Percentiles rank a stretch among this genome's conserved stretches.
phyloP scores from a whole-genome alignment of 2,797 vertebrate species.

The Chanos chanos region DNA sequence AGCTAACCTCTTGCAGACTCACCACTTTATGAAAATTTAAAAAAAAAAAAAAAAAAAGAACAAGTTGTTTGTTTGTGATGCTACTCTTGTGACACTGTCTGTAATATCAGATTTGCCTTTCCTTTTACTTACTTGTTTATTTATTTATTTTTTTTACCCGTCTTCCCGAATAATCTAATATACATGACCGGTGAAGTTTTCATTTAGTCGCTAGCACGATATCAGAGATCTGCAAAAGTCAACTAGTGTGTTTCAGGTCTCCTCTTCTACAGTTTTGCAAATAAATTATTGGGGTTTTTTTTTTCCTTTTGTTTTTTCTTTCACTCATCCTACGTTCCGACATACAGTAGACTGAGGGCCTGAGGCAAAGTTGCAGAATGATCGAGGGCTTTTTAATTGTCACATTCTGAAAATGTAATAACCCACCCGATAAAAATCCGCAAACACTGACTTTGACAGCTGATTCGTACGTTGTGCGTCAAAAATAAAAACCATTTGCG shows the following conservation, averaged over 20 bases:
- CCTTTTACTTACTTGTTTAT: neutral
- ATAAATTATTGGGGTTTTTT: too few relatives aligned
- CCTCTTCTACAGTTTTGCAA: slow-evolving; percentile 2
- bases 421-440: slow-evolving; percentile 76
- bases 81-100: neutral
- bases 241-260: too few relatives aligned
- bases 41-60: too few relatives aligned
- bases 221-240: slow-evolving; percentile 31
- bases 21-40: too few relatives aligned
- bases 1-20: slow-evolving; percentile 34
- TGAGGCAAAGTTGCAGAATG: slow-evolving; percentile 50
- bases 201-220: slow-evolving; percentile 21
- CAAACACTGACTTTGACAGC: slow-evolving; percentile 68
- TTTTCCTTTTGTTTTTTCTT: slow-evolving; percentile 9
- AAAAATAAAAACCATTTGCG: slow-evolving; percentile 58
- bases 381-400: slow-evolving; percentile 76
- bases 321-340: slow-evolving; percentile 22
- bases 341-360: slow-evolving; percentile 35
- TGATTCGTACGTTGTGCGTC: slow-evolving; percentile 70
- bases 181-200: slow-evolving; percentile 10
- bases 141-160: neutral
- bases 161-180: slow-evolving; percentile 27
- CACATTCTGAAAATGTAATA: slow-evolving; percentile 74
- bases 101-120: neutral
- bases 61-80: too few relatives aligned